phyloP scores from a whole-genome alignment of 1,140 invertebrate species.

The Saccostrea cuccullata region DNA sequence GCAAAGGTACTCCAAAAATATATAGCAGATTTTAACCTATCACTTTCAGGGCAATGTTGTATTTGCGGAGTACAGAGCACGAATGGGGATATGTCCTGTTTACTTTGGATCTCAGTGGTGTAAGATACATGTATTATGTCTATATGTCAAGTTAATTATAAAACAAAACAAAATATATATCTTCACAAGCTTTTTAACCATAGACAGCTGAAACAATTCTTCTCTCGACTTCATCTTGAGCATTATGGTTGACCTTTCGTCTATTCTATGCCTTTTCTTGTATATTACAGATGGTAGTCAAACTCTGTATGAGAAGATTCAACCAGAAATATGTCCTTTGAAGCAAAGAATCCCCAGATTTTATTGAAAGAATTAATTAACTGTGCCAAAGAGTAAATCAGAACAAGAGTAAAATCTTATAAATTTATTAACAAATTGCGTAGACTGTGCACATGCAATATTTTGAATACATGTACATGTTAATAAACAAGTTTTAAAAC shows the following conservation, averaged over 20 bases:
- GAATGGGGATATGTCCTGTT: constrained; percentile 40
- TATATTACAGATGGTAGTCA: constrained; percentile 10
- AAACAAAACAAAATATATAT: too few relatives aligned
- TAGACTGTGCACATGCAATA: constrained; percentile 21
- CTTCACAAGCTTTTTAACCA: too few relatives aligned
- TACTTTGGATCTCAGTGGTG: constrained; percentile 44
- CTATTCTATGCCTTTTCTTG: background rate
- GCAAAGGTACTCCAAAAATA: too few relatives aligned
- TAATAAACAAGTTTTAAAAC: background rate
- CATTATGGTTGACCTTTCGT: too few relatives aligned
- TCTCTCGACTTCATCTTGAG: too few relatives aligned
- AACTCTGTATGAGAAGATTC: constrained; percentile 4
- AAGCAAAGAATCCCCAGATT: background rate
- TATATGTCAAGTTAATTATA: too few relatives aligned
- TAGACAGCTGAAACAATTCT: too few relatives aligned
- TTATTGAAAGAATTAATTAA: background rate
- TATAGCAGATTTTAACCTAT: background rate
- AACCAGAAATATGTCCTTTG: background rate
- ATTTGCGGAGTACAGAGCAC: constrained; percentile 32
- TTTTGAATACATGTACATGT: background rate
- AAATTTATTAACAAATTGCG: constrained; percentile 22
- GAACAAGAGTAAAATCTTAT: background rate
- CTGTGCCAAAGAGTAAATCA: background rate
- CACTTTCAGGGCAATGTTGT: constrained; percentile 42
- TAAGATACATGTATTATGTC: background rate